Conservation (phyloP, 2,888 invertebrate species). For the Spilarctia lutea region DNA sequence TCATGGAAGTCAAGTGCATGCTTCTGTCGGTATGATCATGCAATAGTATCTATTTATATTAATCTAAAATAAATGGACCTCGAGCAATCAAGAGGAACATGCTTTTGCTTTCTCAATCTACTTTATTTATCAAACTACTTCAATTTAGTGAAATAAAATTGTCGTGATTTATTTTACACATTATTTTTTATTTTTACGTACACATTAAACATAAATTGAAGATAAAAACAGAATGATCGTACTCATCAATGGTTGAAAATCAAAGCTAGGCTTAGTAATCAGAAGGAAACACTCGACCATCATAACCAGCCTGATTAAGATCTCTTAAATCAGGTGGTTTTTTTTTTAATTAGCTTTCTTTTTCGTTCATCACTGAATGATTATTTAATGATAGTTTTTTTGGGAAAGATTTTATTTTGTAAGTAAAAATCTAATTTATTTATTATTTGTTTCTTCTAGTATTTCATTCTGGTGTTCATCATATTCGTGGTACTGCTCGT, state of each 20-base stretch:
- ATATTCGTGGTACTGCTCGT: slow-evolving; percentile 96
- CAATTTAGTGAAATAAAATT: too few species aligned
- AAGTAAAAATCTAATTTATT: neutral
- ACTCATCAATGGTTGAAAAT: too few species aligned
- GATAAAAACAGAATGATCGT: too few species aligned
- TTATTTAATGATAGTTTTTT: neutral
- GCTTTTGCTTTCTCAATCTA: too few species aligned
- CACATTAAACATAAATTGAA: too few species aligned
- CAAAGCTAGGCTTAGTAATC: neutral
- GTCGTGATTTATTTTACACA: too few species aligned
- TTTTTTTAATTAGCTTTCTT: neutral
- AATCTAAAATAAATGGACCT: too few species aligned
- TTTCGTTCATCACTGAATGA: neutral
- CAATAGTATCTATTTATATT: neutral
- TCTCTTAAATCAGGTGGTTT: neutral
- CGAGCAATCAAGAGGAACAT: too few species aligned
- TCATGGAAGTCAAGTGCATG: slow-evolving; percentile 97
- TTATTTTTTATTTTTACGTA: too few species aligned
- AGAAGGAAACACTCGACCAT: too few species aligned
- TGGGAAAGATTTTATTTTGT: neutral
- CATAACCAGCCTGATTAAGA: neutral
- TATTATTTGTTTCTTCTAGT: slow-evolving; percentile 87
- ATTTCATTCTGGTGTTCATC: slow-evolving; percentile 95
- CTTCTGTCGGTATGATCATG: slow-evolving; percentile 92
- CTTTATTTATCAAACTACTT: too few species aligned